Conservation (phyloP, 2,888 invertebrate genomes). For the Acrobasis consociella region DNA sequence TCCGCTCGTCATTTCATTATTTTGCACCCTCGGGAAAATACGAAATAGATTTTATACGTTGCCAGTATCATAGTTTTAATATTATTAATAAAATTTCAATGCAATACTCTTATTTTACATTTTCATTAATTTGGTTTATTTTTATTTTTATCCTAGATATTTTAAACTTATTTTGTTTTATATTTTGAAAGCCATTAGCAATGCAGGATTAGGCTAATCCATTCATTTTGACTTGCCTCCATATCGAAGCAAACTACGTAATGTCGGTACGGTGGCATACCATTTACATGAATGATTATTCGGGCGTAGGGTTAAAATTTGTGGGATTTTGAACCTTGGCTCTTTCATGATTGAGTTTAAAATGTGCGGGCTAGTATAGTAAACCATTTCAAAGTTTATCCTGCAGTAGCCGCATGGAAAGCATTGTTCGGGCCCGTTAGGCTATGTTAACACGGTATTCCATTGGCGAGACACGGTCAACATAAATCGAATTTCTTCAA, state of each 20-base stretch:
- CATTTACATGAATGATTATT: constrained; percentile 78
- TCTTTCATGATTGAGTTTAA: constrained; percentile 38
- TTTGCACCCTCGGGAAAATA: constrained; percentile 26
- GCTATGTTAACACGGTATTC: constrained; percentile 58
- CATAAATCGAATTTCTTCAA: constrained; percentile 44
- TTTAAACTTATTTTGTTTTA: neutral
- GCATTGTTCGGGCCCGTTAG: constrained; percentile 61
- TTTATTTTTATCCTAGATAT: no score
- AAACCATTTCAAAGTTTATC: constrained; percentile 61
- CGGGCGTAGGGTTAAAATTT: constrained; percentile 41
- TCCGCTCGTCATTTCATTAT: constrained; percentile 43
- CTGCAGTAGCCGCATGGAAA: constrained; percentile 57
- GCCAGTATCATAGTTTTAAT: constrained; percentile 8
- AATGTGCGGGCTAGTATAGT: constrained; percentile 39
- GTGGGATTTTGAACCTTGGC: constrained; percentile 45
- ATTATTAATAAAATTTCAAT: constrained; percentile 30
- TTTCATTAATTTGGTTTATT: neutral
- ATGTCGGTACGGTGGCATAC: constrained; percentile 64
- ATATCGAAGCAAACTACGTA: constrained; percentile 67
- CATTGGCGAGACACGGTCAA: constrained; percentile 37
- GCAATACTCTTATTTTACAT: neutral
- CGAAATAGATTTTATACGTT: constrained; percentile 18
- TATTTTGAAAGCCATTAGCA: constrained; percentile 51
- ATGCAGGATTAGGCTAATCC: constrained; percentile 59
- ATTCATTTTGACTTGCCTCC: constrained; percentile 60